Evolutionary conservation across 1,140 invertebrate genomes (phyloP).

Genomic region (Pararge aegeria): DNA sequence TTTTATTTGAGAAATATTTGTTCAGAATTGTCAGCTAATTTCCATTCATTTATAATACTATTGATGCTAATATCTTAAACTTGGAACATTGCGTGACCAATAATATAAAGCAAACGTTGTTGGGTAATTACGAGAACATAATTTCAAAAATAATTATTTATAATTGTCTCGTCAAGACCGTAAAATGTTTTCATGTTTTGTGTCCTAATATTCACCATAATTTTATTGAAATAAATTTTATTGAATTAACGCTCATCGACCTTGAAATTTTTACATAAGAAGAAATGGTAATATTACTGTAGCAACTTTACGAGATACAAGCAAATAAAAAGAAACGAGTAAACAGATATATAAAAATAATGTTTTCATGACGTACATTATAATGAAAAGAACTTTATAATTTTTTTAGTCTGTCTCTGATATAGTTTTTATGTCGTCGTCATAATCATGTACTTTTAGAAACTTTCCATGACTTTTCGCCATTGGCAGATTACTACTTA

Average conservation of each 20-base stretch:
- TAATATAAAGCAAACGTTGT: not conserved
- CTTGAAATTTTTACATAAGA: not conserved
- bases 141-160: not conserved
- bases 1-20: no score
- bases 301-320: not conserved
- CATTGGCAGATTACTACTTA: no score
- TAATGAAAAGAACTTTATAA: slow-evolving; percentile 7
- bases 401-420: slow-evolving; percentile 14
- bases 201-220: no score
- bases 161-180: not conserved
- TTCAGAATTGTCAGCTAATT: no score
- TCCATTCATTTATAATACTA: no score
- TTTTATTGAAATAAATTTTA: no score
- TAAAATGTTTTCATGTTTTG: not conserved
- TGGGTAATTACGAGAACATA: not conserved
- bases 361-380: slow-evolving; percentile 12
- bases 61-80: no score
- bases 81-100: not conserved
- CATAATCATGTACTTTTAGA: not conserved
- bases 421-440: slow-evolving; percentile 5
- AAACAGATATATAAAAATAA: slow-evolving; percentile 16
- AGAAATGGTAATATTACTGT: not conserved
- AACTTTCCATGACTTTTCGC: not conserved
- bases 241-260: not conserved
- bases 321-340: not conserved